A percentile compares a stretch with the other conserved stretches of the same genome.
Evolutionary conservation across 2,888 invertebrate species (phyloP).

Genomic region (Ganaspis brasiliensis): DNA sequence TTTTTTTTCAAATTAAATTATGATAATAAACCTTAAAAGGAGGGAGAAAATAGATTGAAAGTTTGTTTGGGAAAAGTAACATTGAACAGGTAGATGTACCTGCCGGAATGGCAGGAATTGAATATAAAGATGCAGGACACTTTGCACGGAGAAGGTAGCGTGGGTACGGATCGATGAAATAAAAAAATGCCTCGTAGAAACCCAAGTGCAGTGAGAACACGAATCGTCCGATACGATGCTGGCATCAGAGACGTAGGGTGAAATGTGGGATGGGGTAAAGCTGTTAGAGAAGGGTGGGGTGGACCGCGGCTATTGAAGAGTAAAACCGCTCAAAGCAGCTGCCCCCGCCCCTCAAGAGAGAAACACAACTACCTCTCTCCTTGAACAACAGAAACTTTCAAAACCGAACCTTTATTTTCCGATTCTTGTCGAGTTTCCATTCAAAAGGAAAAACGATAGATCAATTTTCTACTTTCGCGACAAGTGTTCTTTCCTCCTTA

Average conservation of each 20-base stretch:
- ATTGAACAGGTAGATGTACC: conserved; percentile 47
- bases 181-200: conserved; percentile 73
- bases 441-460: no score
- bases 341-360: conserved; percentile 68
- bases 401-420: conserved; percentile 47
- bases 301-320: conserved; percentile 78
- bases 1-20: no score
- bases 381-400: conserved; percentile 58
- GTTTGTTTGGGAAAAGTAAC: no score
- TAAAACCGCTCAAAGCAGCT: conserved; percentile 80
- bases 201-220: conserved; percentile 73
- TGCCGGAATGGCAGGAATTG: conserved; percentile 54
- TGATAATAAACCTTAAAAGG: no score
- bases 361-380: conserved; percentile 60
- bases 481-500: no score
- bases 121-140: conserved; percentile 42
- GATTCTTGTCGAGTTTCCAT: not conserved
- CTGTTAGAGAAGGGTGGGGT: conserved; percentile 46
- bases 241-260: conserved; percentile 25
- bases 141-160: conserved; percentile 41
- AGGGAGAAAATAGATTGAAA: no score
- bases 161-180: conserved; percentile 68
- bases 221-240: conserved; percentile 62
- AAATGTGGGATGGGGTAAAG: conserved; percentile 52
- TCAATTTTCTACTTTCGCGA: no score